Evolutionary conservation across 2,888 invertebrate species (phyloP), one percentile per base, ranked within the genome.

Genomic region (Saturnia pavonia): DNA sequence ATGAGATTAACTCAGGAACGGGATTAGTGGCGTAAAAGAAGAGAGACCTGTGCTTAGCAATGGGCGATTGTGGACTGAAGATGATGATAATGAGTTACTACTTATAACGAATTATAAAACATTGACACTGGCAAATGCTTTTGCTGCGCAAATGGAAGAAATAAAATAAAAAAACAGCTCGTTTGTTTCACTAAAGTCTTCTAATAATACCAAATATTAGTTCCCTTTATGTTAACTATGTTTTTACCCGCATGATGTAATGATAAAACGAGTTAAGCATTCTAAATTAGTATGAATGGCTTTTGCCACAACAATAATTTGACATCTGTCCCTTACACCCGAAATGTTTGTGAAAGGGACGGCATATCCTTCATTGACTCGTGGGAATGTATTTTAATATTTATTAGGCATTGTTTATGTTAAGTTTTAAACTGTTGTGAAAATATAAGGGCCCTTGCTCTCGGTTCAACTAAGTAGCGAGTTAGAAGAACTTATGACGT

Each of bases 211-310:
- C 27, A 2, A 68, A 48, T 54, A 65, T 65, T 65, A n/a, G n/a
- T 14, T 40, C n/a, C n/a, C 34, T 40, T 65, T 65, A 65, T 27
- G 69, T 72, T 70, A 70, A 69, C 65, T 43, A 70, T 65, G 69
- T 66, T 67, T 63, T 9, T 51, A 75, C 85, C 85, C 85, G 85
- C 85, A 85, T 85, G 80, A 79, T 80, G 69, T 74, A 73, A 77
- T 75, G 80, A 82, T 81, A 82, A 82, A 80, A 67, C 51, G 66
- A 80, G 79, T 80, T 80, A 75, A 78, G 80, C 78, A 80, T 80
- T 76, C 80, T 81, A 82, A 82, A 86, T 86, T 85, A 83, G 79
- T 82, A 85, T 80, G 79, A 81, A 83, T 83, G 81, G 76, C 77
- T 81, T 75, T 72, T 72, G 71, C 71, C 67, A 72, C 71, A 68